Percentiles rank a stretch among this genome's conserved stretches.
Evolutionary conservation across 1,140 invertebrate species (phyloP).

Genomic region (Cydia strobilella): DNA sequence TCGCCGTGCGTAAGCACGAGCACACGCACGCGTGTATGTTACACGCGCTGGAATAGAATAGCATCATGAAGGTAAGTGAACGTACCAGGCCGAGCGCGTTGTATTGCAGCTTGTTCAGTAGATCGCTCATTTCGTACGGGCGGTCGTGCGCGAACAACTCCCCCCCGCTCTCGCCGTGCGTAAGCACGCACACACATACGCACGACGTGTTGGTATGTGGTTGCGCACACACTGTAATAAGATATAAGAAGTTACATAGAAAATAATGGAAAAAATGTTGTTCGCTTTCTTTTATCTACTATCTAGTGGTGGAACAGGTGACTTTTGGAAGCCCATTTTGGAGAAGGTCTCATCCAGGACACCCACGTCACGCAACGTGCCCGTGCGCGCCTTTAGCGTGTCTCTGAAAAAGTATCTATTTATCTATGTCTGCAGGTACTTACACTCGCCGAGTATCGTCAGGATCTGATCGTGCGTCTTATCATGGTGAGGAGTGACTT

Average conservation of each 20-base stretch:
- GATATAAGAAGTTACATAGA: too few species aligned
- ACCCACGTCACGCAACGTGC: conserved; percentile 52
- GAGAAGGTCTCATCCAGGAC: conserved; percentile 46
- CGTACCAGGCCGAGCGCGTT: conserved; percentile 48
- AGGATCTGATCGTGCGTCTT: conserved; percentile 50
- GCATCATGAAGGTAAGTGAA: conserved; percentile 44
- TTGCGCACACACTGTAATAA: conserved; percentile 44
- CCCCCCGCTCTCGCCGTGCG: conserved; percentile 54
- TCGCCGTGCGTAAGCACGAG: conserved; percentile 40
- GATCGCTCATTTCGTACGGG: conserved; percentile 52
- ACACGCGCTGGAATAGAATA: too few species aligned
- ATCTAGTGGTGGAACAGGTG: background rate
- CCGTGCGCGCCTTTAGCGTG: conserved; percentile 42
- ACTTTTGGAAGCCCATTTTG: conserved; percentile 48
- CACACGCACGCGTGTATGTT: conserved; percentile 47
- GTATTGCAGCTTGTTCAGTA: conserved; percentile 47
- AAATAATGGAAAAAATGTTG: too few species aligned
- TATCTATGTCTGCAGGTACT: conserved; percentile 28
- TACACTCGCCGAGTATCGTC: conserved; percentile 44
- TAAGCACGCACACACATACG: conserved; percentile 54
- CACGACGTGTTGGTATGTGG: conserved; percentile 54
- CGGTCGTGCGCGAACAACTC: conserved; percentile 54
- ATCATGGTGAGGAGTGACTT: conserved; percentile 44
- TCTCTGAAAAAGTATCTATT: conserved; percentile 34
- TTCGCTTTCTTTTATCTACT: too few species aligned